Evolutionary conservation across 2,888 invertebrate species (phyloP), one percentile per base, ranked within the genome.

Genomic region (Amiota minor): DNA sequence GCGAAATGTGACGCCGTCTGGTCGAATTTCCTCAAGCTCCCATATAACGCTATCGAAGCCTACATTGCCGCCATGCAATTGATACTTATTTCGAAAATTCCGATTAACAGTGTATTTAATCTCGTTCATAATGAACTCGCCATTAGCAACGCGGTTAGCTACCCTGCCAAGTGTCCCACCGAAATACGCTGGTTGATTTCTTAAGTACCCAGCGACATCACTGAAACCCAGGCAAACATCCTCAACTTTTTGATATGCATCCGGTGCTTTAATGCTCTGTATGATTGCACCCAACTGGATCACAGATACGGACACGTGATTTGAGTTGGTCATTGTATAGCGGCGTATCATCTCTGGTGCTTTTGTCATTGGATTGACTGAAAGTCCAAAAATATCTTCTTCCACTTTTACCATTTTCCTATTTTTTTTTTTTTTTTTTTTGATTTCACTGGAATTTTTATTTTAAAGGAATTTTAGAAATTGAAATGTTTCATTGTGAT

Each of bases 141-240:
- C 96, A 46, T 93, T 92, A 0, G 92, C 93, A 76, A 97, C 94
- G 61, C 95, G 91, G 89, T 97, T 97, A 0, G 96, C 96, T 49
- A 95, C 95, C 70, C 98, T 92, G 0, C 98, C 98, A 73, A 98
- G 91, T 0, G 96, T 94, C 0, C 95, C 94, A 1, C 98, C 98
- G 84, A 98, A 95, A 87, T 97, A 97, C 0, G 95, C 94, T 80
- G 94, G 94, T 12, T 91, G 86, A 2, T 74, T 75, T 12, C 68
- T 73, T 9, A 80, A 47, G 18, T 83, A 83, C 20, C 86, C 82
- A 46, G 85, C 84, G 70, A 97, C 90, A 74, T 93, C 92, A 84
- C 96, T 96, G 84, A 94, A 97, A 12, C 97, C 97, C 46, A 96
- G 91, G 0, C 94, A 92, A 1, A 97, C 91, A 86, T 98, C 97